Evolutionary conservation across 2,888 invertebrate genomes (phyloP).

Genomic region (Volucella inanis): DNA sequence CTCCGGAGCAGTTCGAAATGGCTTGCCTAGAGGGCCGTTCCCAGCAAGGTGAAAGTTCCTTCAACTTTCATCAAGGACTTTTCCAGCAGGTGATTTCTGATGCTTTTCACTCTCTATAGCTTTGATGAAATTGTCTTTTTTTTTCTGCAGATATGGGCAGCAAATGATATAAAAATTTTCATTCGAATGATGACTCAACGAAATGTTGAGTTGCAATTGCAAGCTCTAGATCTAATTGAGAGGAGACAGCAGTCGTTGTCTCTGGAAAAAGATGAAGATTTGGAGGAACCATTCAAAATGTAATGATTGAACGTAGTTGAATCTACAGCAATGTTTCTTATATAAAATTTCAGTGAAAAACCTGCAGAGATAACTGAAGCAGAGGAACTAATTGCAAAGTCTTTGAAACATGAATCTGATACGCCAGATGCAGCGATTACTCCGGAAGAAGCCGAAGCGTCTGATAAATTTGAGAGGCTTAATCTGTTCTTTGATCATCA

Average conservation of each 20-base stretch:
- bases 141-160: conserved; percentile 89
- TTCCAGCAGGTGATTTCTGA: conserved; percentile 84
- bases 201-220: conserved; percentile 94
- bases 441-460: conserved; percentile 79
- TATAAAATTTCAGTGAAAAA: conserved; percentile 73
- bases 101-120: background rate
- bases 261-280: conserved; percentile 76
- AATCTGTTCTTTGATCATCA: conserved; percentile 82
- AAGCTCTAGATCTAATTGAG: conserved; percentile 93
- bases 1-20: conserved; percentile 92
- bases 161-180: conserved; percentile 95
- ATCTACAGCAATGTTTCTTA: background rate
- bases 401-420: conserved; percentile 79
- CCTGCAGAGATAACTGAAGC: conserved; percentile 75
- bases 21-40: conserved; percentile 86
- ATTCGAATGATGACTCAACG: conserved; percentile 96
- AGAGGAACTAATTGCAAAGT: conserved; percentile 80
- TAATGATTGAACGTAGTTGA: conserved; percentile 13
- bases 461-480: conserved; percentile 81
- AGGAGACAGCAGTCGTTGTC: conserved; percentile 85
- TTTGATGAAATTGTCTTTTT: background rate
- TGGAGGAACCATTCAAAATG: conserved; percentile 76
- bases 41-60: conserved; percentile 83
- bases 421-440: conserved; percentile 79
- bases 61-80: conserved; percentile 86